Evolutionary conservation across 2,888 invertebrate genomes (phyloP).

Genomic region (Sussaba pulchella): DNA sequence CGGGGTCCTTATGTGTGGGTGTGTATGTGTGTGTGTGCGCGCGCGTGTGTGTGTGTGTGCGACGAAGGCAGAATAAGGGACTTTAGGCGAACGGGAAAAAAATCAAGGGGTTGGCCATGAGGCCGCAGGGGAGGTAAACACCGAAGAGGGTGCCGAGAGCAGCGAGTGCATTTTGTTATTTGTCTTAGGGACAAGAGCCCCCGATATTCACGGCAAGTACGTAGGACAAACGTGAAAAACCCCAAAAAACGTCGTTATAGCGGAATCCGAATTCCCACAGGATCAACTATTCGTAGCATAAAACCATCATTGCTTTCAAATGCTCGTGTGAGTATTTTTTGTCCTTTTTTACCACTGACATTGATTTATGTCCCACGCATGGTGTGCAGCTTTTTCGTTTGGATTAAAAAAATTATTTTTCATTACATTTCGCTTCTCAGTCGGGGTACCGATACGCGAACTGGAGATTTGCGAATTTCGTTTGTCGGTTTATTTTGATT

Average conservation of each 20-base stretch:
- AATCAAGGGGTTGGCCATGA: constrained; percentile 16
- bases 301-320: too few relatives aligned
- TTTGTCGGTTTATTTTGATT: background rate
- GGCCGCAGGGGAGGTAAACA: constrained; percentile 4
- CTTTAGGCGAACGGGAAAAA: background rate
- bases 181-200: background rate
- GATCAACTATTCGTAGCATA: background rate
- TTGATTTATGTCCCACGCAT: background rate
- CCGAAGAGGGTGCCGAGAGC: constrained; percentile 18
- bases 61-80: background rate
- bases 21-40: too few relatives aligned
- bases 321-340: too few relatives aligned
- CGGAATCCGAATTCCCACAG: constrained; percentile 4
- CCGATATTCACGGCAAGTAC: background rate
- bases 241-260: background rate
- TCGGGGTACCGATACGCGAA: too few relatives aligned
- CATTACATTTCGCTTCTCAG: too few relatives aligned
- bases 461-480: too few relatives aligned
- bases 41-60: background rate
- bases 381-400: too few relatives aligned
- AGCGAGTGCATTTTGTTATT: background rate
- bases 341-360: constrained; percentile 7
- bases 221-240: background rate
- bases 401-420: too few relatives aligned
- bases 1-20: too few relatives aligned